phyloP scores from a whole-genome alignment of 2,888 invertebrate species.

The Xestia rhomboidea region DNA sequence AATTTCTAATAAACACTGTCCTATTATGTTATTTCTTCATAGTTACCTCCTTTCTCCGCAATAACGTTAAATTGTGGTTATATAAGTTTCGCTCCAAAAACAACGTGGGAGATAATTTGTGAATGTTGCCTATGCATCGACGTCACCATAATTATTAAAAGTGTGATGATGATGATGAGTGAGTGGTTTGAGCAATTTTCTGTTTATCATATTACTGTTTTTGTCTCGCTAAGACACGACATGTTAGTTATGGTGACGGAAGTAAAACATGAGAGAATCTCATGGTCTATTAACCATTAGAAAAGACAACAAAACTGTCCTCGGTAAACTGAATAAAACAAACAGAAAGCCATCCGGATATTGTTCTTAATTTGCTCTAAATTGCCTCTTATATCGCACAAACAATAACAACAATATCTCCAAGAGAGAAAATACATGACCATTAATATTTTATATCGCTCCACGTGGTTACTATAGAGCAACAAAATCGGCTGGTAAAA shows the following conservation, averaged over 20 bases:
- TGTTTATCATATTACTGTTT: slow-evolving; percentile 2
- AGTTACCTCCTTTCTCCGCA: slow-evolving; percentile 61
- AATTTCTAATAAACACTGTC: slow-evolving; percentile 49
- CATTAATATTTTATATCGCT: slow-evolving; percentile 38
- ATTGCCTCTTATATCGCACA: slow-evolving; percentile 46
- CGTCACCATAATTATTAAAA: slow-evolving; percentile 40
- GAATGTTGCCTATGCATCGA: slow-evolving; percentile 25
- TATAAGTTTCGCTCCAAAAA: slow-evolving; percentile 48
- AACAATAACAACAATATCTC: slow-evolving; percentile 46
- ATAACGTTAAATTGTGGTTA: slow-evolving; percentile 38
- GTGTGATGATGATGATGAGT: slow-evolving; percentile 40
- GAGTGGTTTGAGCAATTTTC: slow-evolving; percentile 29
- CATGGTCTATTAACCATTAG: slow-evolving; percentile 8
- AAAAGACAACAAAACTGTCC: slow-evolving; percentile 27
- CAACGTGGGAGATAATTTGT: slow-evolving; percentile 37
- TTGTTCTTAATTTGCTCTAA: slow-evolving; percentile 59
- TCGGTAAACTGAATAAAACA: slow-evolving; percentile 38
- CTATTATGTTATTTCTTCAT: slow-evolving; percentile 44
- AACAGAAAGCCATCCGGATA: slow-evolving; percentile 51
- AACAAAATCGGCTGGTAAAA: slow-evolving; percentile 68
- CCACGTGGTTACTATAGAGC: slow-evolving; percentile 34
- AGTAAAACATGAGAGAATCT: not conserved
- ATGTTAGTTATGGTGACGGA: not conserved
- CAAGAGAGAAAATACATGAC: slow-evolving; percentile 58
- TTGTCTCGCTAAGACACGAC: slow-evolving; percentile 6